Base-by-base conservation (phyloP, 2,797 vertebrate genomes). In the Remorina albescens region DNA sequence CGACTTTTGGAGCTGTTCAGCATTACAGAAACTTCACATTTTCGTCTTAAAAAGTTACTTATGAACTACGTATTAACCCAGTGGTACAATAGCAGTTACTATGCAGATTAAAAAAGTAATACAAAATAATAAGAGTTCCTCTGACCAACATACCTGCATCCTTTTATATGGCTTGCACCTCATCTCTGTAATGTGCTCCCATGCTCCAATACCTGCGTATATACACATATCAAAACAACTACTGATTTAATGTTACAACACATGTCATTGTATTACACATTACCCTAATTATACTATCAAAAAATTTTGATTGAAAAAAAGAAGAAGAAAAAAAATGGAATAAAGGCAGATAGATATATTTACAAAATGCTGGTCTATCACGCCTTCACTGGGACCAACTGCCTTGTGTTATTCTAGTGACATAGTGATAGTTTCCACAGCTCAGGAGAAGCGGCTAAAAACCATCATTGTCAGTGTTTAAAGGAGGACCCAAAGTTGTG, bases 131-230 rank as follows among this genome's bases (percentile, higher is more conserved):
- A 4, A 19, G 26, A 46, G 15, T 68, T 39, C 23, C 54, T n/a
- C 67, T 66, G 13, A 37, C 68, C 1, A 66, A 81, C 74, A 63
- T 90, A 99, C 98, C 97, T 99, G 98, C 98, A 99, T 99, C 89
- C 96, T 94, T 76, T 96, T 95, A 86, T 97, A 99, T 0, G 97
- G 93, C 91, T 97, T 98, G 88, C 86, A 94, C 89, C 98, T 97
- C 96, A 97, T 95, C 51, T 91, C 94, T 86, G 94, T 93, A 80
- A 99, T 92, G 2, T 96, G 95, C 73, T 98, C 96, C 98, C 98
- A 99, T 71, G 96, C 98, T 76, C 97, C 98, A 88, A 98, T 93
- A 91, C 96, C 98, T 99, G 83, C 18, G 39, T 18, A 30, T 28
- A 75, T 34, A 78, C 10, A 74, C 19, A 75, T 59, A 67, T 56